A percentile compares a stretch with the other conserved stretches of the same genome.
Evolutionary conservation across 2,797 vertebrate genomes (phyloP).

Genomic region (Morelia viridis): DNA sequence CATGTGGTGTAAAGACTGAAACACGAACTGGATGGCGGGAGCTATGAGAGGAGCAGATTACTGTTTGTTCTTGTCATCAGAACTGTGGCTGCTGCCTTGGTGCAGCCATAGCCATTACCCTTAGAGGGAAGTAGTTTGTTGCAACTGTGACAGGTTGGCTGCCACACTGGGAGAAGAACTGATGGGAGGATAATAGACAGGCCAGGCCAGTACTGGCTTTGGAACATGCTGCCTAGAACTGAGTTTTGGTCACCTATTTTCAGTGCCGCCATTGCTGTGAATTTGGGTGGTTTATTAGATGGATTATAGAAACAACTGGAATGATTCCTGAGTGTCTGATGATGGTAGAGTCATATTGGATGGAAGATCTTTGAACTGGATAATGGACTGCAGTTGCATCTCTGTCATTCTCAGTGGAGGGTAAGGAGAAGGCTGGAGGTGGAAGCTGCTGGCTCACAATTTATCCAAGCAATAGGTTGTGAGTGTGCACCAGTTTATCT

Average conservation of each 20-base stretch:
- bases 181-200: background rate
- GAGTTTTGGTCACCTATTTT: background rate
- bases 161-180: background rate
- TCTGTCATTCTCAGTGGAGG: background rate
- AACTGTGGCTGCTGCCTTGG: background rate
- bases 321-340: background rate
- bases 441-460: background rate
- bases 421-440: background rate
- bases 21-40: background rate
- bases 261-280: background rate
- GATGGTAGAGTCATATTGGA: background rate
- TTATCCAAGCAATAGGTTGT: background rate
- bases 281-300: background rate
- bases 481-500: background rate
- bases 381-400: background rate
- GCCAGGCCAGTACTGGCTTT: background rate
- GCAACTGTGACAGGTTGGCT: background rate
- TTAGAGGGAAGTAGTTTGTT: background rate
- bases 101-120: background rate
- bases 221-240: background rate
- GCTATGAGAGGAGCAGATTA: background rate
- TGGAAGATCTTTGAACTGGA: background rate
- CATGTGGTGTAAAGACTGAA: background rate
- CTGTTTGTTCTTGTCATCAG: background rate
- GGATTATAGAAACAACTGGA: background rate